Conservation (phyloP, 2,797 vertebrate genomes). For the Pagetopsis macropterus region DNA sequence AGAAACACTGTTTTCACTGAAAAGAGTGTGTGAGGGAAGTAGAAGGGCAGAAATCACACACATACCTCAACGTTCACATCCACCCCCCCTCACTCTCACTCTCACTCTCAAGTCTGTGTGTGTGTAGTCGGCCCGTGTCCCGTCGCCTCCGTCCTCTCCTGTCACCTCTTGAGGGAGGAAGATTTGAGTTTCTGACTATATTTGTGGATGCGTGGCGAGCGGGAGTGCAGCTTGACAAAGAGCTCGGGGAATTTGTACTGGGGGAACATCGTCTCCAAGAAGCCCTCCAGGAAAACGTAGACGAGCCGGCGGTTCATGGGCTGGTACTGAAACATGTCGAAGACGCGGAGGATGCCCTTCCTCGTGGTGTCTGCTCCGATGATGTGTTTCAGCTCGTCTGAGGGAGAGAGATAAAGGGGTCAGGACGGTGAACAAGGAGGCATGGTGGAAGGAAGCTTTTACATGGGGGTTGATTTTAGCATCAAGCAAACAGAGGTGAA, state of each 20-base stretch:
- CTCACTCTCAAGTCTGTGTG: conserved; percentile 52
- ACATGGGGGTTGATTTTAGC: neutral
- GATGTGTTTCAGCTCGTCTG: conserved; percentile 99
- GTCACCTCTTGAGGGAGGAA: conserved; percentile 97
- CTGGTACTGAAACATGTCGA: conserved; percentile 99
- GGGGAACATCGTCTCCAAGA: conserved; percentile 98
- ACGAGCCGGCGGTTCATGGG: conserved; percentile 97
- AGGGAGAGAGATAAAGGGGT: neutral
- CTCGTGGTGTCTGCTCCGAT: conserved; percentile 97
- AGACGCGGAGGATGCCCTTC: conserved; percentile 97
- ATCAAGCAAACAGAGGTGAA: neutral
- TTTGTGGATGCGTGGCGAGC: conserved; percentile 91
- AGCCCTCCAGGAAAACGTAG: conserved; percentile 97
- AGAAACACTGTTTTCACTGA: conserved; percentile 53
- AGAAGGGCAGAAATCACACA: conserved; percentile 48
- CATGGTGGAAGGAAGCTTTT: neutral
- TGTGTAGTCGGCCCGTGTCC: conserved; percentile 45
- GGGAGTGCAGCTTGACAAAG: conserved; percentile 97
- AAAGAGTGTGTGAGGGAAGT: conserved; percentile 43
- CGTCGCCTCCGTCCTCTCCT: conserved; percentile 76
- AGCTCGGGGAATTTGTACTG: conserved; percentile 98
- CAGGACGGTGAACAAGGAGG: neutral
- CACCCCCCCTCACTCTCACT: conserved; percentile 26
- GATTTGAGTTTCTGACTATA: conserved; percentile 94
- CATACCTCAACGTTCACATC: conserved; percentile 33